Conservation (phyloP, 1,140 invertebrate genomes). For the Scaptodrosophila lebanonensis region DNA sequence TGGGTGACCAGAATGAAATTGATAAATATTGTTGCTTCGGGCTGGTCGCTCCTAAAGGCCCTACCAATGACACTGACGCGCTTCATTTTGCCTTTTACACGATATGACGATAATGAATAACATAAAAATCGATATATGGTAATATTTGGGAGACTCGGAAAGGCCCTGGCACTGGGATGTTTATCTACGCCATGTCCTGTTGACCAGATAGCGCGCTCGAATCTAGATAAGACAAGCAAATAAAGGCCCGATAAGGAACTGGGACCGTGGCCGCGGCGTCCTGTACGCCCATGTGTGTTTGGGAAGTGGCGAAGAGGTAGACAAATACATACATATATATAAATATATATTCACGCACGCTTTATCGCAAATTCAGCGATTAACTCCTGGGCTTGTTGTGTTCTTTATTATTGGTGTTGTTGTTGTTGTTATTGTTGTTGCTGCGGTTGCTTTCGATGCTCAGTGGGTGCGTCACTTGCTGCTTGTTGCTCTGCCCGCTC, state of each 20-base stretch:
- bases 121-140: constrained; percentile 4
- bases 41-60: too few species aligned
- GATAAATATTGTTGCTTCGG: too few species aligned
- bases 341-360: neutral
- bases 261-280: constrained; percentile 7
- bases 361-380: constrained; percentile 20
- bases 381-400: constrained; percentile 35
- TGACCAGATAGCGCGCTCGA: constrained; percentile 14
- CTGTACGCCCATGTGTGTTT: too few species aligned
- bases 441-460: too few species aligned
- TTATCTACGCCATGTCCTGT: constrained; percentile 29
- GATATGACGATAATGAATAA: neutral
- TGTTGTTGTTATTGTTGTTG: neutral
- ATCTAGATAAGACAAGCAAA: constrained; percentile 38
- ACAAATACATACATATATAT: constrained; percentile 6
- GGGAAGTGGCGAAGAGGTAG: constrained; percentile 2
- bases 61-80: too few species aligned
- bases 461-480: constrained; percentile 2
- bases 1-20: too few species aligned
- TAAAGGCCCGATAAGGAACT: constrained; percentile 32
- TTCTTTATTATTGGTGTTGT: too few species aligned
- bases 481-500: too few species aligned
- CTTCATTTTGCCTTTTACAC: neutral
- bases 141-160: too few species aligned
- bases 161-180: neutral